Conservation (phyloP, 1,140 invertebrate species). For the Meloidogyne exigua region DNA sequence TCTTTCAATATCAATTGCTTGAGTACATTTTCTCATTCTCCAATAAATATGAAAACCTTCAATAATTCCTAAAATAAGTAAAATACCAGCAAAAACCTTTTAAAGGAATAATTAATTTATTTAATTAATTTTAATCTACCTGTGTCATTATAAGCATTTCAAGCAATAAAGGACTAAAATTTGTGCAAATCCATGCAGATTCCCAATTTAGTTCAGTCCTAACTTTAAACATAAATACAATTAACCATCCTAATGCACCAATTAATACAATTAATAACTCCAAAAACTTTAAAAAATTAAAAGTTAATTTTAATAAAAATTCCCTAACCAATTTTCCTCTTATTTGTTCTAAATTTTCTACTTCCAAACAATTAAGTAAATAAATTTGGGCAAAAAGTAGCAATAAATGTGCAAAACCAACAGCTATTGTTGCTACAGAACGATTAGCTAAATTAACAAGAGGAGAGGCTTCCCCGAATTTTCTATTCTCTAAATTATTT, state of each 20-base stretch:
- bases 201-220: slow-evolving; percentile 26
- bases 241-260: slow-evolving; percentile 16
- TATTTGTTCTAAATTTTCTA: slow-evolving; percentile 22
- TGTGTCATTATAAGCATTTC: slow-evolving; percentile 20
- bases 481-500: background rate
- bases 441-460: slow-evolving; percentile 16
- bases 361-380: slow-evolving; percentile 25
- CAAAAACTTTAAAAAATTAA: slow-evolving; percentile 19
- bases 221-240: slow-evolving; percentile 17
- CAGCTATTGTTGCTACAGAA: slow-evolving; percentile 16
- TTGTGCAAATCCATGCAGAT: slow-evolving; percentile 14
- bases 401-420: slow-evolving; percentile 18
- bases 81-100: background rate
- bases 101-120: background rate
- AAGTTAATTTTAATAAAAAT: no score
- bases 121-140: background rate
- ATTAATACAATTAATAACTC: slow-evolving; percentile 17
- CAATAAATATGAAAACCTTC: slow-evolving; percentile 11
- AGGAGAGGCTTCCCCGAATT: background rate
- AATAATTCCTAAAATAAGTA: slow-evolving; percentile 6
- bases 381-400: slow-evolving; percentile 19
- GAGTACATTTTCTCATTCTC: background rate
- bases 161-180: slow-evolving; percentile 19
- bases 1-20: slow-evolving; percentile 5
- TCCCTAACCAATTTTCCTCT: slow-evolving; percentile 14